Percentiles rank a stretch among this genome's conserved stretches.
phyloP scores from a whole-genome alignment of 2,113 vertebrate genomes.

The Rhynchomys soricoides region DNA sequence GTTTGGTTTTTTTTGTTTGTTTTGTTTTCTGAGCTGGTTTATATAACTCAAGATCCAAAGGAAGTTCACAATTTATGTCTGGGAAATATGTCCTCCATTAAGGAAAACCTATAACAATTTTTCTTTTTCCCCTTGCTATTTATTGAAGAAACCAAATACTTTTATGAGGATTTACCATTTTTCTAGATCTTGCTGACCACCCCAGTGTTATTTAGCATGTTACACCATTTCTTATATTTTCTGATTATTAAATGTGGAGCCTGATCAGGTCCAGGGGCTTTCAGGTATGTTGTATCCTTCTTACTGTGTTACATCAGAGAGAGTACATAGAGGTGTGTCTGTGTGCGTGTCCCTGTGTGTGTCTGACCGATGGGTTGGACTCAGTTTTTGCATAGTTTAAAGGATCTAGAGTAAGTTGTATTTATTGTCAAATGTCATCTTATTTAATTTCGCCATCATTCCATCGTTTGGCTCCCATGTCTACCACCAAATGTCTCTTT shows the following conservation, averaged over 20 bases:
- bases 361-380: background rate
- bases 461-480: slow-evolving; percentile 64
- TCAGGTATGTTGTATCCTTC: slow-evolving; percentile 9
- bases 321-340: background rate
- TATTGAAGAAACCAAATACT: slow-evolving; percentile 47
- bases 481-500: slow-evolving; percentile 63
- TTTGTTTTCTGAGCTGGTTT: slow-evolving; percentile 58
- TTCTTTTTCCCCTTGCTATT: background rate
- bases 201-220: slow-evolving; percentile 13
- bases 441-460: slow-evolving; percentile 70
- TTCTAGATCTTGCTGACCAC: slow-evolving; percentile 47
- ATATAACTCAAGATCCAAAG: slow-evolving; percentile 58
- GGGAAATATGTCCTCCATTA: slow-evolving; percentile 57
- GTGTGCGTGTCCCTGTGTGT: background rate
- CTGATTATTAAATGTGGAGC: slow-evolving; percentile 39
- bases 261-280: slow-evolving; percentile 52
- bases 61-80: slow-evolving; percentile 54
- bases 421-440: slow-evolving; percentile 69
- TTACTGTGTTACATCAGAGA: slow-evolving; percentile 39
- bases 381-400: slow-evolving; percentile 19
- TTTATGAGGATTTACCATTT: slow-evolving; percentile 48
- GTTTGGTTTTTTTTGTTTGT: too few relatives aligned
- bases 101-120: slow-evolving; percentile 16
- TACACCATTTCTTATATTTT: slow-evolving; percentile 13
- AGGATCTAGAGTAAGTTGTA: slow-evolving; percentile 39